These are phyloP conservation scores for Ephialtes manifestator DNA, from an alignment of 2,888 invertebrate species.

Conservation along the genomic window DNA sequence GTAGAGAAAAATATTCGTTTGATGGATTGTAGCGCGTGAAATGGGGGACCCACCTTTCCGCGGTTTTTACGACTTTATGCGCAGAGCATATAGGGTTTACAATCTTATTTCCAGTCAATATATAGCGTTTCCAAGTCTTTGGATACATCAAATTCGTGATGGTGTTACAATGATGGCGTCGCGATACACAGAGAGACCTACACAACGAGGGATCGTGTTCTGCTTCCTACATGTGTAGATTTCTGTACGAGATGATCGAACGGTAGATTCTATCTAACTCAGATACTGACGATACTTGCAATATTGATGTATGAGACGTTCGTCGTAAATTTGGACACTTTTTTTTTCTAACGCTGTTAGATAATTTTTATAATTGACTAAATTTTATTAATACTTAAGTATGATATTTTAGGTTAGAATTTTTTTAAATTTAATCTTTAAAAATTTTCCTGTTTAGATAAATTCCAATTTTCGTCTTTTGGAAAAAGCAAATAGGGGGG, in stretches of 20 bases:
- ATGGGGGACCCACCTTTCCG: slow-evolving; percentile 43
- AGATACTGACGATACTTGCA: neutral
- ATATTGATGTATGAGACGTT: neutral
- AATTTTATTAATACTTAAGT: no score
- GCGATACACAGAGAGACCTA: slow-evolving; percentile 9
- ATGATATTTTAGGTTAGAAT: no score
- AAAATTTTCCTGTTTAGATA: no score
- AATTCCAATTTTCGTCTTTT: no score
- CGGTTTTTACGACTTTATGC: slow-evolving; percentile 24
- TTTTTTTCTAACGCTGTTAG: no score
- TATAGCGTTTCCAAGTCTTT: slow-evolving; percentile 32
- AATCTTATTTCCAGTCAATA: slow-evolving; percentile 34
- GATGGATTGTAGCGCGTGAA: neutral
- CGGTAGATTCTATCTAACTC: neutral
- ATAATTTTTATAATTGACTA: no score
- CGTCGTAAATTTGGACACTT: neutral
- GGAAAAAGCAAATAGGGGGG: no score
- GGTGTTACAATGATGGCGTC: slow-evolving; percentile 55
- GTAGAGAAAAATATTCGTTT: neutral
- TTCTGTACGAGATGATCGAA: neutral
- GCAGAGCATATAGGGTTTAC: slow-evolving; percentile 35
- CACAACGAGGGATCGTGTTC: neutral
- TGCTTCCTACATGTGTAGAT: neutral
- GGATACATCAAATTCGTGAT: slow-evolving; percentile 48
- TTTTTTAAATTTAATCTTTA: no score